These are phyloP conservation scores for Bombus affinis DNA, from an alignment of 1,140 invertebrate genomes.

Conservation along the genomic window DNA sequence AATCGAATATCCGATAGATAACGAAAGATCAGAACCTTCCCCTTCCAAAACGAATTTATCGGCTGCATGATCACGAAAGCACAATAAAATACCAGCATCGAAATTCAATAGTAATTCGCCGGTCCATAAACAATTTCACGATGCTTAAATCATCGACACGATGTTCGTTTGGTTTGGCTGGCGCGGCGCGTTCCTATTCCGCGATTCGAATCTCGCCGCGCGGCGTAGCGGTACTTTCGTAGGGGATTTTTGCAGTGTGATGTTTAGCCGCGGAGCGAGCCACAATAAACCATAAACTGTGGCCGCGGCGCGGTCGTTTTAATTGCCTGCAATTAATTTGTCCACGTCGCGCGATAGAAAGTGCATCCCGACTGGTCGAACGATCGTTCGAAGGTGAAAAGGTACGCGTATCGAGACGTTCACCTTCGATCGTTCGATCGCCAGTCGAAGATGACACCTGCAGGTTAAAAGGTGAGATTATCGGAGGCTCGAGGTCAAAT, in stretches of 20 bases:
- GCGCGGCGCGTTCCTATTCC: neutral
- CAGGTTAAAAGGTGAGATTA: slow-evolving; percentile 67
- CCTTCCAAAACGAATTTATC: slow-evolving; percentile 6
- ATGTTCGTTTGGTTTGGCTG: neutral
- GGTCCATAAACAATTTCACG: slow-evolving; percentile 5
- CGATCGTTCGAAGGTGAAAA: slow-evolving; percentile 33
- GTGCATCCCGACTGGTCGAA: slow-evolving; percentile 7
- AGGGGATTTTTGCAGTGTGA: slow-evolving; percentile 34
- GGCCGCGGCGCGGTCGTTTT: slow-evolving; percentile 2
- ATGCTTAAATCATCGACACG: slow-evolving; percentile 18
- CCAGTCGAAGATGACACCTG: slow-evolving; percentile 35
- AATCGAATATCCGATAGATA: neutral
- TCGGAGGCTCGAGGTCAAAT: slow-evolving; percentile 50
- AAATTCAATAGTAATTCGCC: slow-evolving; percentile 18
- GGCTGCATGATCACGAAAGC: neutral
- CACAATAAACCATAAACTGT: slow-evolving; percentile 49
- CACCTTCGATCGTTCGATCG: slow-evolving; percentile 27
- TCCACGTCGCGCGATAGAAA: slow-evolving; percentile 54
- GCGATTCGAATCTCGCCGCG: slow-evolving; percentile 13
- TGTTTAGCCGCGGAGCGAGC: slow-evolving; percentile 12
- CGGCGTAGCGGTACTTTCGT: slow-evolving; percentile 31
- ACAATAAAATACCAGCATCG: slow-evolving; percentile 20
- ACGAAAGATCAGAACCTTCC: neutral
- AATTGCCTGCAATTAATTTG: slow-evolving; percentile 51
- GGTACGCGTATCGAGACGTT: slow-evolving; percentile 42